Evolutionary conservation across 1,140 invertebrate species (phyloP), one percentile per base, ranked within the genome.

Genomic region (Cotesia typhae): DNA sequence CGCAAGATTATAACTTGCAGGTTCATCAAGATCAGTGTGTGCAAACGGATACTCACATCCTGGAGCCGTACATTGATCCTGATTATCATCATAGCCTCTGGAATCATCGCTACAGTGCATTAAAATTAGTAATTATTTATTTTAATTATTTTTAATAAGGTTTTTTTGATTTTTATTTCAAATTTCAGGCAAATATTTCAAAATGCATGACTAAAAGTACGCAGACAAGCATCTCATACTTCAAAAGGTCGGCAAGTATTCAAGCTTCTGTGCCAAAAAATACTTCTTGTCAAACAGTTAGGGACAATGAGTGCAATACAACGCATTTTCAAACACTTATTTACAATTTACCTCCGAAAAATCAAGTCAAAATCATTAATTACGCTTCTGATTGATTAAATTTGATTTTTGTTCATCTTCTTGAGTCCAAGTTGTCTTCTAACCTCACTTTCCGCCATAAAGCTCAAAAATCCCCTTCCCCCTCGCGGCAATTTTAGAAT

Each of bases 1-100:
- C 74, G 0, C 70, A 79, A 60, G 78, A 73, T 14, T 55, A 63
- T 4, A 68, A 67, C 1, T 66, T 78, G 2, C 78, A 77, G 36
- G 38, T 76, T 14, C 74, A 76, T 66, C 87, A 82, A 75, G 88
- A 93, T 81, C 89, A 89, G 76, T 89, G 87, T 17, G 88, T 91
- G 20, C 93, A 94, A 84, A 94, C 93, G 9, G 92, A 93, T 71
- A 81, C 89, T 7, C 93, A 94, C 83, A 89, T 92, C 35, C 79
- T 91, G 10, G 89, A 90, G 0, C 78, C 85, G 5, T 87, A 90
- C 41, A 91, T 92, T 57, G 91, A 92, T 72, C 89, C 88, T 73
- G 86, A 90, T 63, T 95, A 95, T 80, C 88, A 88, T 9, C 94
- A 92, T 88, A 94, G 93, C 82, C 87, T 94, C 71, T 95, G 94